Conservation (phyloP, 2,888 invertebrate genomes). For the Eupithecia dodoneata region DNA sequence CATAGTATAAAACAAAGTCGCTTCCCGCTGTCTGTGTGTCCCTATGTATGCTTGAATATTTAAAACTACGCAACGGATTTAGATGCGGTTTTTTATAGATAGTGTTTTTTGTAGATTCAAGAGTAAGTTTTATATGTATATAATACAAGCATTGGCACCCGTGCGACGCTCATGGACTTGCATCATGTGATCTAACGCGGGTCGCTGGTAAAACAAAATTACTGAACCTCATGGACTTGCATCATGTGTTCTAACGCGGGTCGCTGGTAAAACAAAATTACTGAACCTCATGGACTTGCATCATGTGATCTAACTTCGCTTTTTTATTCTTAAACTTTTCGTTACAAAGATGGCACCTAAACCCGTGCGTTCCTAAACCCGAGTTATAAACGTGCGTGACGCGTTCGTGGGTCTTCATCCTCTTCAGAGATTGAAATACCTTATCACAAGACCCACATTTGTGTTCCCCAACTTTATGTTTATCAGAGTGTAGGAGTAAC, state of each 20-base stretch:
- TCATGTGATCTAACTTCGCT: constrained; percentile 60
- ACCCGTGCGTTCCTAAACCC: constrained; percentile 44
- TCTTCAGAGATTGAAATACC: constrained; percentile 74
- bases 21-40: too few species aligned
- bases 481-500: constrained; percentile 60
- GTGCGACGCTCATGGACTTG: constrained; percentile 54
- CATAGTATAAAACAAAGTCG: too few species aligned
- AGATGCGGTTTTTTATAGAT: too few species aligned
- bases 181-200: constrained; percentile 54
- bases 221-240: constrained; percentile 55
- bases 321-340: constrained; percentile 63
- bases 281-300: constrained; percentile 55
- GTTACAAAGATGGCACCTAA: constrained; percentile 64
- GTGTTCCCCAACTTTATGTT: constrained; percentile 63
- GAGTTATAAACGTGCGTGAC: constrained; percentile 63
- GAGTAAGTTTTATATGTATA: too few species aligned
- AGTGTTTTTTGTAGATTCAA: too few species aligned
- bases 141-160: too few species aligned
- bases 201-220: background rate
- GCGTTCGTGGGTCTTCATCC: constrained; percentile 73
- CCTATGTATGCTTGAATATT: too few species aligned
- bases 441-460: constrained; percentile 71
- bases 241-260: constrained; percentile 55
- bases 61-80: too few species aligned
- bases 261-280: background rate